phyloP scores from a whole-genome alignment of 1,140 invertebrate genomes.

The Dinothrombium tinctorium region DNA sequence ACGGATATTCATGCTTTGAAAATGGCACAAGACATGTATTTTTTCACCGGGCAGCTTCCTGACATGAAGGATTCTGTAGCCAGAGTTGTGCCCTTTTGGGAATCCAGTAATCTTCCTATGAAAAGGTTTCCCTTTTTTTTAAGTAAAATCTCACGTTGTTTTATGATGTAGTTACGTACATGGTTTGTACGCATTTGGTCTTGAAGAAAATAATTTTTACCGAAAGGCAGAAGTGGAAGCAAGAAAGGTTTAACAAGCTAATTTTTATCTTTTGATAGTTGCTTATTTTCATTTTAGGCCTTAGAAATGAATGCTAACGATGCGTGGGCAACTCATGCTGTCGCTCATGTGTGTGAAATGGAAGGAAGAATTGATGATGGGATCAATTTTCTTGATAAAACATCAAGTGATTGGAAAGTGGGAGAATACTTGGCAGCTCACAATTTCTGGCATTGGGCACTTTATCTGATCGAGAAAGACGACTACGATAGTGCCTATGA shows the following conservation, averaged over 20 bases:
- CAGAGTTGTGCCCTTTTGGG: conserved; percentile 26
- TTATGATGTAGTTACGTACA: conserved; percentile 23
- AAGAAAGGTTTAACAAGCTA: conserved; percentile 18
- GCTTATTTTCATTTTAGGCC: conserved; percentile 18
- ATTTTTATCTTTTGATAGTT: background rate
- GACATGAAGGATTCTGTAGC: conserved; percentile 28
- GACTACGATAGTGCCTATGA: conserved; percentile 23
- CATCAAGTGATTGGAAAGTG: conserved; percentile 27
- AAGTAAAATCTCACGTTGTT: background rate
- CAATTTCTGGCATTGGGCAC: conserved; percentile 31
- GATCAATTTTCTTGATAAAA: conserved; percentile 25
- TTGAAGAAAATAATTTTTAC: conserved; percentile 29
- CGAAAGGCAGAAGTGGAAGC: conserved; percentile 25
- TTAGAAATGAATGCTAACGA: conserved; percentile 24
- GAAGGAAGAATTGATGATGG: conserved; percentile 25
- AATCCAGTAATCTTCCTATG: conserved; percentile 20
- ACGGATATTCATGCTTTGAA: conserved; percentile 30
- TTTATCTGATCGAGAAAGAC: conserved; percentile 28
- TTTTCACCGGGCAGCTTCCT: conserved; percentile 26
- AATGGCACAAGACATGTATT: conserved; percentile 30
- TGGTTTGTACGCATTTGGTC: conserved; percentile 32
- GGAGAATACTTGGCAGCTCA: conserved; percentile 30
- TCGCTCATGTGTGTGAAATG: conserved; percentile 33
- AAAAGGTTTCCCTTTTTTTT: conserved; percentile 22
- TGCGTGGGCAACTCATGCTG: conserved; percentile 31